These are phyloP conservation scores for Alauda arvensis DNA, from an alignment of 2,797 vertebrate species.

Conservation along the genomic window DNA sequence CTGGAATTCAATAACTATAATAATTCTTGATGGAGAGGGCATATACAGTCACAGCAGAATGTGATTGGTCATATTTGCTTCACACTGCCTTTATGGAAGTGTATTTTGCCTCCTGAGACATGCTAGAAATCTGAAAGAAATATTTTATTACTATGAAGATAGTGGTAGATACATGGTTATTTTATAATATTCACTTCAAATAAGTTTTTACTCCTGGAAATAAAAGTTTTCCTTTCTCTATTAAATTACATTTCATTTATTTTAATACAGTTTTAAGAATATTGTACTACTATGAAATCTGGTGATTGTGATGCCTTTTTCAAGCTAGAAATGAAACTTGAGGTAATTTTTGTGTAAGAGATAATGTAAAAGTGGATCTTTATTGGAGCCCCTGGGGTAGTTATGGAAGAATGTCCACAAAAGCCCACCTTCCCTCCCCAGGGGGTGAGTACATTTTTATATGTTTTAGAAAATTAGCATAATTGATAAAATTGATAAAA, in stretches of 20 bases:
- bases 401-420: neutral
- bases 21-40: neutral
- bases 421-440: neutral
- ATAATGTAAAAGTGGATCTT: neutral
- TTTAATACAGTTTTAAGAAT: neutral
- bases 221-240: neutral
- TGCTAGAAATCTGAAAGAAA: neutral
- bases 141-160: neutral
- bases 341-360: neutral
- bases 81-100: neutral
- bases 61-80: neutral
- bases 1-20: neutral
- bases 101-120: neutral
- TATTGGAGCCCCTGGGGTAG: no score
- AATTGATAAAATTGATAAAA: no score
- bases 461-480: no score
- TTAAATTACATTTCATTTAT: neutral
- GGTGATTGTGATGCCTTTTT: neutral
- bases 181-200: neutral
- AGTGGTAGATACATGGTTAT: neutral
- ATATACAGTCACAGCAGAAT: neutral
- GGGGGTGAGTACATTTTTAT: neutral
- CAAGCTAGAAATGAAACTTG: neutral
- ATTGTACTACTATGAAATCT: neutral
- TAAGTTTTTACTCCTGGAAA: neutral